A percentile compares a stretch with the other conserved stretches of the same genome.
Conservation (phyloP, 2,888 invertebrate genomes). For the Xanthorhoe designata region DNA sequence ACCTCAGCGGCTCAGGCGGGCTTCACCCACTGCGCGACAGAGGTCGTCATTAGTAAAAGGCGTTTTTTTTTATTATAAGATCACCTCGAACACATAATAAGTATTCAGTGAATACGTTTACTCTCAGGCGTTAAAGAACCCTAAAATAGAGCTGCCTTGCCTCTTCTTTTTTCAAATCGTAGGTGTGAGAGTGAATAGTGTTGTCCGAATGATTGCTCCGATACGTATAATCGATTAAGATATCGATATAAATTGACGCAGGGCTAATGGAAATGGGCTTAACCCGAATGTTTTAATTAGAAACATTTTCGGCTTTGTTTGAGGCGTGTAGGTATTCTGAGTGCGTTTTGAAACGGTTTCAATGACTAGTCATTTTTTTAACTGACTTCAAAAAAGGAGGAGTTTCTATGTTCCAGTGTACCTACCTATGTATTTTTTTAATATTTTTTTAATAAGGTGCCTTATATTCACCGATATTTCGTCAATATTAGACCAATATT, state of each 20-base stretch:
- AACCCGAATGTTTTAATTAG: constrained; percentile 36
- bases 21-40: no score
- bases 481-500: no score
- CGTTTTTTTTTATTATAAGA: no score
- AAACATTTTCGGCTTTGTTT: constrained; percentile 28
- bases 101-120: neutral
- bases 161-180: constrained; percentile 15
- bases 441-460: no score
- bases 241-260: constrained; percentile 48
- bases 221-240: constrained; percentile 43
- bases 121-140: neutral
- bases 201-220: constrained; percentile 40
- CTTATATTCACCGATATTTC: no score
- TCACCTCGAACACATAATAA: no score
- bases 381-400: no score
- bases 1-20: no score
- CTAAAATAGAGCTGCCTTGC: neutral
- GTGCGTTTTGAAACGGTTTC: constrained; percentile 1
- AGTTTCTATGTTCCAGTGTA: no score
- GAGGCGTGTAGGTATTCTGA: constrained; percentile 5
- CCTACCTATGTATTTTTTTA: no score
- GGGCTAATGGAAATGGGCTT: constrained; percentile 45
- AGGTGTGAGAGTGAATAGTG: constrained; percentile 32
- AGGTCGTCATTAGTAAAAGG: no score
- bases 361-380: neutral